A percentile compares a stretch with the other conserved stretches of the same genome.
These are phyloP conservation scores for Theonella swinhoei DNA, from an alignment of 37 sponge, comb jelly and placozoan species.

Conservation along the genomic window DNA sequence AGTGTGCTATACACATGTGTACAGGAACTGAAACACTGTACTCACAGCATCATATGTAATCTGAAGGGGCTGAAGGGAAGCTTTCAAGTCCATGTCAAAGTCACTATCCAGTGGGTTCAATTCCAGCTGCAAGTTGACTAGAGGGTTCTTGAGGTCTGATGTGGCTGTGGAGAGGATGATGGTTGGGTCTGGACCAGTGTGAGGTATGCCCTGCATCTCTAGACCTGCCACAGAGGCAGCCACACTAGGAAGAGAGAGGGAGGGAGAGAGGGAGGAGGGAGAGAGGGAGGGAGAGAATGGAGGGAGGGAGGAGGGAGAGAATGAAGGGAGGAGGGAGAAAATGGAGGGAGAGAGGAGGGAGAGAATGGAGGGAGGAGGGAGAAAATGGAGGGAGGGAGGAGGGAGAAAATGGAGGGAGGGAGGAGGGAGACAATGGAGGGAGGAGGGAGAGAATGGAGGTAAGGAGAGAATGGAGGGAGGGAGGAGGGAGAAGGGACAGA, in stretches of 20 bases:
- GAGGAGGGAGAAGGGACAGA: background rate
- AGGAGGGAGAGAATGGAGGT: too few relatives aligned
- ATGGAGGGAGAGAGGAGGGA: too few relatives aligned
- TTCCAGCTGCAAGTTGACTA: constrained; percentile 58
- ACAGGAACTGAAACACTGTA: too few relatives aligned
- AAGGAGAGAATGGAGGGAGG: background rate
- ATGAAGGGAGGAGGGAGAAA: too few relatives aligned
- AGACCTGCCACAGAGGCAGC: constrained; percentile 31
- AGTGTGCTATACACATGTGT: too few relatives aligned
- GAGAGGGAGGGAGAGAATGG: background rate
- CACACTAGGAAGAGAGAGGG: too few relatives aligned
- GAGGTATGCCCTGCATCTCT: constrained; percentile 47
- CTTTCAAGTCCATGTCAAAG: constrained; percentile 46
- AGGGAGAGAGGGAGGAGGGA: constrained; percentile 1
- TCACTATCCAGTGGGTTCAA: constrained; percentile 59
- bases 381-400: too few relatives aligned
- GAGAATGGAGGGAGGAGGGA: too few relatives aligned
- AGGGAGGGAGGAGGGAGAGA: too few relatives aligned
- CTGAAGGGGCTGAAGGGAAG: constrained; percentile 53
- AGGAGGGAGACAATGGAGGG: background rate
- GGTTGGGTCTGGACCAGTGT: background rate
- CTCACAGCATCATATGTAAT: constrained; percentile 80
- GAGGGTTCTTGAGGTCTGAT: background rate
- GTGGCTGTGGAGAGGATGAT: constrained; percentile 9
- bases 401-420: too few relatives aligned